Percentiles rank a stretch among this genome's conserved stretches.
Evolutionary conservation across 2,797 vertebrate genomes (phyloP).

Genomic region (Corythornis leucogaster): DNA sequence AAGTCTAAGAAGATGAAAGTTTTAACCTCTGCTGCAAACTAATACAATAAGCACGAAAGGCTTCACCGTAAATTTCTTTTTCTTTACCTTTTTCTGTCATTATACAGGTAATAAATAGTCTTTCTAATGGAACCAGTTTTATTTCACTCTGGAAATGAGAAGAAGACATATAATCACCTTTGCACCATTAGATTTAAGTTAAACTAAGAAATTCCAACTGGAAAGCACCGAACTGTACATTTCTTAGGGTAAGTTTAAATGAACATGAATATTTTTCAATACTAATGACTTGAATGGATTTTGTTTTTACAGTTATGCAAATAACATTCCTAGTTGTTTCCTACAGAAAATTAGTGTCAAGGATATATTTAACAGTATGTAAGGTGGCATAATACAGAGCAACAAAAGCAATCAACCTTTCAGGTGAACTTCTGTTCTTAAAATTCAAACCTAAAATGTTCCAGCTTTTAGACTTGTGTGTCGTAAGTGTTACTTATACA

Average conservation of each 20-base stretch:
- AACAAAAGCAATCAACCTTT: background rate
- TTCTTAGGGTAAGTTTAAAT: background rate
- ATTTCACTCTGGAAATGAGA: background rate
- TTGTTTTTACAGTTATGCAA: constrained; percentile 27
- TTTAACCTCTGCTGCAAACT: background rate
- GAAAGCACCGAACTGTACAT: background rate
- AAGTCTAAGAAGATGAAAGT: background rate
- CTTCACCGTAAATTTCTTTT: background rate
- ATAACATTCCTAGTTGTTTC: background rate
- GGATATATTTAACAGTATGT: background rate
- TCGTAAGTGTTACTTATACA: background rate
- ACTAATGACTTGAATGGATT: background rate
- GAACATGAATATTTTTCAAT: background rate
- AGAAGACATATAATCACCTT: constrained; percentile 16
- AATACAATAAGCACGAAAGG: background rate
- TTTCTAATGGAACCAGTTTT: constrained; percentile 14
- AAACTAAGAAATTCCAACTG: background rate
- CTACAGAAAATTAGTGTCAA: background rate
- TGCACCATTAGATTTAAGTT: constrained; percentile 2
- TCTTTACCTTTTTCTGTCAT: constrained; percentile 12
- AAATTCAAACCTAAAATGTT: background rate
- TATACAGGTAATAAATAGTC: background rate
- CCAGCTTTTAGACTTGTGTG: background rate
- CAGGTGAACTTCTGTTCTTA: background rate
- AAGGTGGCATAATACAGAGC: background rate